Base-by-base conservation (phyloP, 1,140 invertebrate species). In the Drosophila persimilis region DNA sequence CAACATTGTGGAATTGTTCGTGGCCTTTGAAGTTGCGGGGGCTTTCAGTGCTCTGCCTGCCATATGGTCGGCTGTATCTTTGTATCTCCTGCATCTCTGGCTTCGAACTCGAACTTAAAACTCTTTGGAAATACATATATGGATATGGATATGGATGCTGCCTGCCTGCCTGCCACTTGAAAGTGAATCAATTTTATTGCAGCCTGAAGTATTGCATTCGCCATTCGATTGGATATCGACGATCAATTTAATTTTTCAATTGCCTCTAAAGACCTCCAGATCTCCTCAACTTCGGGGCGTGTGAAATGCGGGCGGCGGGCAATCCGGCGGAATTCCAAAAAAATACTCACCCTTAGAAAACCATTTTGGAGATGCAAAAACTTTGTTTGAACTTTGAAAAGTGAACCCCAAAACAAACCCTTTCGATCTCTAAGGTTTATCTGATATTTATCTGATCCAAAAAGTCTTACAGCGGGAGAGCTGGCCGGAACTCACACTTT, bases 191-290 rank as follows among this genome's bases (percentile, higher is more conserved):
- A 63, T 77, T 81, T 83, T 71, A 74, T 88, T 81, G 83, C 80
- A 62, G 58, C 73, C 35, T 39, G 35, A 39, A 59, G 64, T 74
- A 67, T 39, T 72, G 65, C 73, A 63, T 64, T 79, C 59, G 66
- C 65, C 74, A 59, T 57, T 84, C 70, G 78, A 83, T 81, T 83
- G 81, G 35, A 71, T 65, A 80, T 77, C 62, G 60, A 62, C 60
- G 73, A 88, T 85, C 81, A 85, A 85, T 88, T 81, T 72, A 70
- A 88, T 77, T 81, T 85, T 86, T 86, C 81, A 85, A 85, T 81
- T 85, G 81, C 58, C 58, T 51, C 48, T 44, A 53, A 71, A 59
- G 59, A 54, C 15, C 48, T 31, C 26, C 46, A 39, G 11, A 39
- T 11, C 35, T 39, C 0, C 35, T 39, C 8, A 54, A 39, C 50